Conservation (phyloP, 1,140 invertebrate genomes). For the Tetraneura akinire region DNA sequence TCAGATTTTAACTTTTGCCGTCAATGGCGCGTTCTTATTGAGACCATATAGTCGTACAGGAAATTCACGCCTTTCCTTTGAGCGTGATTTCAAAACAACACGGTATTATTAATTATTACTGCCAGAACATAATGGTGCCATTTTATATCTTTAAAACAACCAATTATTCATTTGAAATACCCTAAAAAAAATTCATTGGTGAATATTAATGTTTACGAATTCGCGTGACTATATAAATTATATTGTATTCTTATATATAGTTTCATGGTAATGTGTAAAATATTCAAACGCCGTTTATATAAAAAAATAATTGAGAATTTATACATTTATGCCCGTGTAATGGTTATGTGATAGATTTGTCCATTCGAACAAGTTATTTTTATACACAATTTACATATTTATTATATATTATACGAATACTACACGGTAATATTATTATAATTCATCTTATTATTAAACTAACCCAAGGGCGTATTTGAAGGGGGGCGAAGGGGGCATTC, state of each 20-base stretch:
- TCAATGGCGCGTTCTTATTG: slow-evolving; percentile 29
- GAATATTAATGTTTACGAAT: not conserved
- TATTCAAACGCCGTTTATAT: not conserved
- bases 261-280: not conserved
- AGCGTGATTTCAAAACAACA: not conserved
- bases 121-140: not conserved
- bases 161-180: not conserved
- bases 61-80: slow-evolving; percentile 42
- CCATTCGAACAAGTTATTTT: too few species aligned
- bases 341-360: too few species aligned
- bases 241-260: not conserved
- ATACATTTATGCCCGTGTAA: too few species aligned
- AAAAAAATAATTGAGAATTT: too few species aligned
- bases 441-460: too few species aligned
- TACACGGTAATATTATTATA: too few species aligned
- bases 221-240: not conserved
- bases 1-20: slow-evolving; percentile 42
- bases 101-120: slow-evolving; percentile 29
- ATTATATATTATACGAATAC: too few species aligned
- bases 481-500: too few species aligned
- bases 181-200: not conserved
- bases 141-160: not conserved
- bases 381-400: too few species aligned
- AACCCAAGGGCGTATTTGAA: too few species aligned
- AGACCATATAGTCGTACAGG: not conserved